Base-by-base conservation (phyloP, 2,888 invertebrate species). In the Xylota sylvarum region DNA sequence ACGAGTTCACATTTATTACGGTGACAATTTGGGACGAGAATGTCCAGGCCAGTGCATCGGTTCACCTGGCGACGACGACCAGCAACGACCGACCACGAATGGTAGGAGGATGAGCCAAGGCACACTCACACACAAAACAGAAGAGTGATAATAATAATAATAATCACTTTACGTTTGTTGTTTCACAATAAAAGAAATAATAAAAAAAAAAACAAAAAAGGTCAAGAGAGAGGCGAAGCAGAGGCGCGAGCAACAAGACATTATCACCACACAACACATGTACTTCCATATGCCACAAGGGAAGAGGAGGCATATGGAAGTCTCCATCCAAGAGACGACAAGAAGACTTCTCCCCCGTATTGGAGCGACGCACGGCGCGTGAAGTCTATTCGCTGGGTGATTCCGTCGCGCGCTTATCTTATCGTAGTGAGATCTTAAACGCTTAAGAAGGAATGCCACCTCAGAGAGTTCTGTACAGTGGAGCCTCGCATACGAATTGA, bases 1-100 rank as follows among this genome's bases (percentile, higher is more conserved):
- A 85, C 80, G 88, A 88, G 82, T 76, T 85, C 88, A 88, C 88
- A 88, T 88, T 88, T 88, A 88, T 88, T 88, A 88, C 86, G 77
- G 65, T 86, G 86, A 86, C 86, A 86, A 86, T 86, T 86, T 76
- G 86, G 86, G 67, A 65, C 58, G 60, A 65, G 52, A 74, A 84
- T 40, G 74, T 52, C 62, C 52, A 48, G 17, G 56, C 46, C 48
- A n/a, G 30, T 62, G 30, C 69, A 32, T 55, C 27, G 30, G 55
- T 67, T 86, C 85, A 86, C 72, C 85, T 82, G 85, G 81, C 67
- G 77, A 52, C 64, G 76, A 62, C 56, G 80, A 60, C 27, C 37
- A 23, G 14, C 65, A 32, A 40, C 27, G 32, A 37, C 62, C 30
- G 30, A 69, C 46, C 37, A 40, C n/a, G 40, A 27, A 12, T 37